Base-by-base conservation (phyloP, 2,888 invertebrate genomes). In the Tachina grossa region DNA sequence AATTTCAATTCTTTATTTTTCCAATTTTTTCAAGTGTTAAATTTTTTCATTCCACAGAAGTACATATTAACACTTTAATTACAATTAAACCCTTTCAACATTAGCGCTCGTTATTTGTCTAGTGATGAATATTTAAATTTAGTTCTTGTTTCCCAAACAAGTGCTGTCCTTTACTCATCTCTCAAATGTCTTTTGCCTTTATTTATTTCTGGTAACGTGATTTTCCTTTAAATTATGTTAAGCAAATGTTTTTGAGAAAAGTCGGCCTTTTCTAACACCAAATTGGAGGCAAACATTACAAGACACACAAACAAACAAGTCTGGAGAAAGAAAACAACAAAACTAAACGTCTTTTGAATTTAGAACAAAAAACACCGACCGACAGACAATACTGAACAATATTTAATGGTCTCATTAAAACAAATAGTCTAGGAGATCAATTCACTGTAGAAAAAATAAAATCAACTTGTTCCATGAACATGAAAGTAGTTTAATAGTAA, bases 201-300 rank as follows among this genome's bases (percentile, higher is more conserved):
- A 31, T 39, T 10, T 31, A 39, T 49, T 31, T 43, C 53, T 19
- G 68, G 9, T 61, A 49, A 80, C 31, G 76, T 80, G 80, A 77
- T 78, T 77, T 80, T 79, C 59, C 63, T 47, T 43, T 11, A 75
- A 49, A 69, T 81, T 84, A 53, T 76, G 43, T 61, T 81, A 81
- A 80, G 61, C 49, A 72, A 81, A 84, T 84, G 16, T 63, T 77
- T n/a, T 61, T 61, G 31, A 51, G 19, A 51, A 75, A 75, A 71
- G 66, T 51, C 80, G 84, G 80, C 22, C 49, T 39, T 72, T 74
- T 84, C 65, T 84, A 72, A 81, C 72, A 81, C 65, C 71, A 76
- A 57, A 57, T 45, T 55, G 14, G 13, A 55, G 72, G 49, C 53
- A 72, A 80, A 79, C 71, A 71, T 47, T 39, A 74, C 39, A 41